These are phyloP conservation scores for Drosophila albomicans DNA, from an alignment of 1,140 invertebrate species.

Conservation along the genomic window DNA sequence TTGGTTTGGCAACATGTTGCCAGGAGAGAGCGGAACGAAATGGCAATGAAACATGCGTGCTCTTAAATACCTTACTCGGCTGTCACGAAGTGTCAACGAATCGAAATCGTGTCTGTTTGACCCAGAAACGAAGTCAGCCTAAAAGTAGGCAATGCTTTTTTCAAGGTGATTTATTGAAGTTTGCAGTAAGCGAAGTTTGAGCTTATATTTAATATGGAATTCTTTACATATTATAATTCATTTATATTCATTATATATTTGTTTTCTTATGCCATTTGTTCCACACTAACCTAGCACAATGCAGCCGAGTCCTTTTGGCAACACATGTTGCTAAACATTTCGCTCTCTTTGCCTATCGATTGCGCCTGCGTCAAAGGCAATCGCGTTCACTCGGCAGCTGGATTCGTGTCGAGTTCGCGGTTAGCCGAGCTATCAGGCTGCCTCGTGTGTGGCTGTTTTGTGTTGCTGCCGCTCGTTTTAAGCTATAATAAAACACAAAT, in stretches of 20 bases:
- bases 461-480: slow-evolving; percentile 55
- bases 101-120: slow-evolving; percentile 5
- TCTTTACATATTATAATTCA: not conserved
- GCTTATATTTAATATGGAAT: not conserved
- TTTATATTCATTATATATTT: not conserved
- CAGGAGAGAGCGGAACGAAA: slow-evolving; percentile 50
- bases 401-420: slow-evolving; percentile 14
- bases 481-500: slow-evolving; percentile 79
- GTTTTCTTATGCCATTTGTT: not conserved
- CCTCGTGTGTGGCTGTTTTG: not conserved
- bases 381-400: not conserved
- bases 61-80: slow-evolving; percentile 22
- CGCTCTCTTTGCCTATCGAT: slow-evolving; percentile 8
- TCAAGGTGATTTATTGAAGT: not conserved
- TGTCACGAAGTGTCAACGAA: not conserved
- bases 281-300: slow-evolving; percentile 36
- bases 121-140: slow-evolving; percentile 16
- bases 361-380: slow-evolving; percentile 25
- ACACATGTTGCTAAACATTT: slow-evolving; percentile 35
- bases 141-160: slow-evolving; percentile 6
- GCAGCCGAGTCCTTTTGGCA: slow-evolving; percentile 12
- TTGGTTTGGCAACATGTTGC: slow-evolving; percentile 68
- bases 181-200: too few relatives aligned
- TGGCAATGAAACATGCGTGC: slow-evolving; percentile 53
- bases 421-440: not conserved